Evolutionary conservation across 2,888 invertebrate species (phyloP).

Genomic region (Oxytorus armatus): DNA sequence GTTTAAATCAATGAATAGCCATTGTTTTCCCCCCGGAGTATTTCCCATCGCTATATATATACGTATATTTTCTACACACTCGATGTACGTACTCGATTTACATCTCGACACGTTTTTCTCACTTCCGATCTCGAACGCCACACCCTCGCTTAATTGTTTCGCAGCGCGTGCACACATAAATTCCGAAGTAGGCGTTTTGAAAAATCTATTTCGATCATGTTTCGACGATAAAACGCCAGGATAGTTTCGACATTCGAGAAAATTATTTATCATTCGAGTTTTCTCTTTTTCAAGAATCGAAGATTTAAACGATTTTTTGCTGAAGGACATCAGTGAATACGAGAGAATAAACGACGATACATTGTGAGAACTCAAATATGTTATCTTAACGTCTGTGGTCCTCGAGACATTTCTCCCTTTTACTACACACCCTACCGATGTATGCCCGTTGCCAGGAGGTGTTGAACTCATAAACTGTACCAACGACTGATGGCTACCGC

Average conservation of each 20-base stretch:
- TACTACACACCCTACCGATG: slow-evolving; percentile 24
- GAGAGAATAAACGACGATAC: no score
- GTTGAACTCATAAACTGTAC: slow-evolving; percentile 78
- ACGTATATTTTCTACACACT: slow-evolving; percentile 3
- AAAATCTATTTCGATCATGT: background rate
- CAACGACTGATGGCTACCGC: slow-evolving; percentile 35
- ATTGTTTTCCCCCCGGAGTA: slow-evolving; percentile 35
- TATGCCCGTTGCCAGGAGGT: slow-evolving; percentile 68
- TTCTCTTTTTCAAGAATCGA: background rate
- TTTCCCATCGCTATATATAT: slow-evolving; percentile 3
- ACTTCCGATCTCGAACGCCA: slow-evolving; percentile 31
- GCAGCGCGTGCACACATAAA: slow-evolving; percentile 15
- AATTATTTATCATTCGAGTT: slow-evolving; percentile 12
- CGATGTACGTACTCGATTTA: slow-evolving; percentile 35
- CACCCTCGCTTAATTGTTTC: slow-evolving; percentile 29
- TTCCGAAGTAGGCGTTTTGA: slow-evolving; percentile 21
- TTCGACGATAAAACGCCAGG: background rate
- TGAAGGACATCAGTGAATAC: no score
- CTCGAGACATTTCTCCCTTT: slow-evolving; percentile 37
- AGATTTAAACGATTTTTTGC: no score
- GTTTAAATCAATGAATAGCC: slow-evolving; percentile 50
- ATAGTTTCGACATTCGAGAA: background rate
- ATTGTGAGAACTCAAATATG: no score
- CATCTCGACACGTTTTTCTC: slow-evolving; percentile 49
- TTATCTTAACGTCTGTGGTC: slow-evolving; percentile 51